These are phyloP conservation scores for Megalopta genalis DNA, from an alignment of 1,140 invertebrate genomes.

Conservation along the genomic window DNA sequence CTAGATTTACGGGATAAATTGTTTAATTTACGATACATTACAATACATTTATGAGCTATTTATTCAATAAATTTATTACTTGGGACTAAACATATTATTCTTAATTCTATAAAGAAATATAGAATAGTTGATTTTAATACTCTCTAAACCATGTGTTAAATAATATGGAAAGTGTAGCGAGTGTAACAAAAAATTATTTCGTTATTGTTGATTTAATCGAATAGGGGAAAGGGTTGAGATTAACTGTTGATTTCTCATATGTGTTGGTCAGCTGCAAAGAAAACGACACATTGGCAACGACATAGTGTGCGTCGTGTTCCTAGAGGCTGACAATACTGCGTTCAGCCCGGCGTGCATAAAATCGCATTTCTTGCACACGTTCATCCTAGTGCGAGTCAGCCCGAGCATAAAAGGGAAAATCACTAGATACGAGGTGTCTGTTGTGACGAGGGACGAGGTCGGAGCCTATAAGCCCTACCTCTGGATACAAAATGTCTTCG, in stretches of 20 bases:
- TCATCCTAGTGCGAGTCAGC: conserved; percentile 93
- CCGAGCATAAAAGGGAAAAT: conserved; percentile 91
- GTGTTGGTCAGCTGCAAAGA: conserved; percentile 88
- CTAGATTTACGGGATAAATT: no score
- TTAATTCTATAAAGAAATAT: no score
- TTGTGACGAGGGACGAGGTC: conserved; percentile 97
- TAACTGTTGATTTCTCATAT: not conserved
- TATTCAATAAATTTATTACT: no score
- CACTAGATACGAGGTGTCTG: conserved; percentile 93
- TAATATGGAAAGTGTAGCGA: no score
- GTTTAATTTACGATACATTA: no score
- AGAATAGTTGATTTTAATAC: no score
- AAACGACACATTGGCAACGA: conserved; percentile 98
- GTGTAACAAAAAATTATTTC: no score
- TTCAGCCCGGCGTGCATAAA: conserved; percentile 96
- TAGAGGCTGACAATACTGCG: conserved; percentile 94
- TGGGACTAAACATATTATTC: no score
- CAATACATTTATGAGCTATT: no score
- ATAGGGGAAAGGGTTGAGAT: not conserved
- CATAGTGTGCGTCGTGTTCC: conserved; percentile 97
- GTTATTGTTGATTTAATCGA: no score
- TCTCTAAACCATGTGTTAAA: no score
- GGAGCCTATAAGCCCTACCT: conserved; percentile 98
- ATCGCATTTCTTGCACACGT: conserved; percentile 95
- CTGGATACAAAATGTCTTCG: conserved; percentile 95